phyloP scores from a whole-genome alignment of 1,140 invertebrate species.

The Penaeus chinensis region DNA sequence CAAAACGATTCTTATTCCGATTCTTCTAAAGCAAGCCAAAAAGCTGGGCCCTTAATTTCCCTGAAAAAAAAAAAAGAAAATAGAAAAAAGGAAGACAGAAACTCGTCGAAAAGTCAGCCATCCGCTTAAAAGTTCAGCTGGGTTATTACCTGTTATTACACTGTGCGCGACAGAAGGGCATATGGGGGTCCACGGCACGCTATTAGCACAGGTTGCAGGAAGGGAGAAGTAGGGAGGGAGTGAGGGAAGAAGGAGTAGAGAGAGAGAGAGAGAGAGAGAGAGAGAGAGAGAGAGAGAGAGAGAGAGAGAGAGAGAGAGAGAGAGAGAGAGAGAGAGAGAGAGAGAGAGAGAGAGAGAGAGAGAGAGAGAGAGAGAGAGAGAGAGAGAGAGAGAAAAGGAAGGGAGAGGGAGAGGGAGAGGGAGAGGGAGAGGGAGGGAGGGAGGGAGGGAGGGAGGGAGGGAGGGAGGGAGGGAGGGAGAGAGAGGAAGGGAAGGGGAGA shows the following conservation, averaged over 20 bases:
- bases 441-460: no score
- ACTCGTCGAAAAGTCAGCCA: conserved; percentile 26
- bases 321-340: no score
- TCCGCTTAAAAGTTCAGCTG: conserved; percentile 25
- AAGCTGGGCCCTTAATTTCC: conserved; percentile 38
- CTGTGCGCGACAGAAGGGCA: no score
- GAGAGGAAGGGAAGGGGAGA: no score
- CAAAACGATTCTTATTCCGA: no score
- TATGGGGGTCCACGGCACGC: no score
- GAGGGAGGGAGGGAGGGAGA: no score
- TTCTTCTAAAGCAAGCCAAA: not conserved
- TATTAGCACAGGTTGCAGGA: not conserved
- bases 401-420: not conserved
- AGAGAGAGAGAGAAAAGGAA: not conserved
- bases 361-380: no score
- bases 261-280: not conserved
- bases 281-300: not conserved
- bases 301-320: no score
- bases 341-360: no score
- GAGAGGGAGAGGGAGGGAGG: not conserved
- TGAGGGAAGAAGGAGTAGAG: not conserved
- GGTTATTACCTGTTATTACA: conserved; percentile 44
- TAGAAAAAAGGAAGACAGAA: not conserved
- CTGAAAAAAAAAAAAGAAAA: not conserved
- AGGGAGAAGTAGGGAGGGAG: not conserved